Base-by-base conservation (phyloP, 2,888 invertebrate genomes). In the Ennomos quercinarius region DNA sequence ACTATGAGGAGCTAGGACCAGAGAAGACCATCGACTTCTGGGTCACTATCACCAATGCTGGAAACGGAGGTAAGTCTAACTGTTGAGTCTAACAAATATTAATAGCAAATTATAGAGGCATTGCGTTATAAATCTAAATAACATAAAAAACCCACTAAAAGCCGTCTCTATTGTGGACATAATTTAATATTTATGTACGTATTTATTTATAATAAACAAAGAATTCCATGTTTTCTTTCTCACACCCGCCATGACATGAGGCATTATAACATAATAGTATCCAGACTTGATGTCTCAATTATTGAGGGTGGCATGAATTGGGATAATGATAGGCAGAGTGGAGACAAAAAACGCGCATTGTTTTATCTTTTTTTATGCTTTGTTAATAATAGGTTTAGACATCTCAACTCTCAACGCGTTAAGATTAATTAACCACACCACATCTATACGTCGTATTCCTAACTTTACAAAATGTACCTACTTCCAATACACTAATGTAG, bases 21-120 rank as follows among this genome's bases (percentile, higher is more conserved):
- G 98, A 98, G 91, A 98, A 98, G 86, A 98, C 97, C 10, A 98
- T 98, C 78, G 98, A 98, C 88, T 98, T 98, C 87, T 98, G 98
- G 98, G 98, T 98, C 53, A 97, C 97, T 55, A 98, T 98, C 76
- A 97, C 97, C 58, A 98, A 98, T 86, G 95, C 96, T 67, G 97
- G 97, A 93, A 96, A 96, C 86, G 96, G 96, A 93, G 97, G 97
- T 97, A 83, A 95, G 95, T 94, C 37, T n/a, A n/a, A n/a, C n/a
- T n/a, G n/a, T n/a, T n/a, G n/a, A n/a, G n/a, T n/a, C n/a, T 17
- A 11, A 8, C 27, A n/a, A 13, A 40, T 36, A 37, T 11, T 43
- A 13, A 4, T 49, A 6, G 11, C 34, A 57, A 55, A 46, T 41
- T 54, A 54, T 55, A 37, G 38, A 43, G 34, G 44, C 55, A 34